phyloP scores from a whole-genome alignment of 2,797 vertebrate species.

The Meda fulgida region DNA sequence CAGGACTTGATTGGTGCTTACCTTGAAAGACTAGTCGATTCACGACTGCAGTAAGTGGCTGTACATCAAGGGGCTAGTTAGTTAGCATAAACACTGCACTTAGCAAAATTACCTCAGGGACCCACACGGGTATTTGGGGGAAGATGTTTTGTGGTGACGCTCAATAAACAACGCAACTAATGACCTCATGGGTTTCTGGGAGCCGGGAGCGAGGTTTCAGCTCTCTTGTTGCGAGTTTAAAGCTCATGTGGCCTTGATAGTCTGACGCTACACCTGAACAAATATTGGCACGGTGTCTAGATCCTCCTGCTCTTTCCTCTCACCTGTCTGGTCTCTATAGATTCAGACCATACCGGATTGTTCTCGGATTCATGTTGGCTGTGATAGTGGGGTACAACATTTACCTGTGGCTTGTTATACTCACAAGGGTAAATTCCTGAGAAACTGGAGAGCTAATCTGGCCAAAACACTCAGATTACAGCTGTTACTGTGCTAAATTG shows the following conservation, averaged over 20 bases:
- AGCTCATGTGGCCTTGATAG: constrained; percentile 25
- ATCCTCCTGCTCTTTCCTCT: constrained; percentile 6
- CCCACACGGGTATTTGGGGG: constrained; percentile 66
- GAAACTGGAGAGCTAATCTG: constrained; percentile 1
- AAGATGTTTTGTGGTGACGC: constrained; percentile 72
- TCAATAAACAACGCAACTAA: constrained; percentile 65
- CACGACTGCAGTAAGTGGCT: constrained; percentile 61
- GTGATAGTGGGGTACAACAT: background rate
- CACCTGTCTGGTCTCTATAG: constrained; percentile 13
- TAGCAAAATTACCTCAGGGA: constrained; percentile 74
- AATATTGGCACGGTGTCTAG: constrained; percentile 38
- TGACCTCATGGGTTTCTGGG: constrained; percentile 60
- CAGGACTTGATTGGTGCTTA: constrained; percentile 54
- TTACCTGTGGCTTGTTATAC: constrained; percentile 31
- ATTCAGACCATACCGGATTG: background rate
- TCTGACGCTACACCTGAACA: constrained; percentile 32
- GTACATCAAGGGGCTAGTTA: constrained; percentile 74
- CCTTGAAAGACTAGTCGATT: constrained; percentile 50
- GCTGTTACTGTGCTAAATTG: constrained; percentile 1
- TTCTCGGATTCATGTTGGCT: constrained; percentile 23
- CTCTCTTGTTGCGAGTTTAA: constrained; percentile 13
- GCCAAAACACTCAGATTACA: constrained; percentile 15
- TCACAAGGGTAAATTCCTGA: constrained; percentile 33
- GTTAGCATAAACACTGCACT: constrained; percentile 77
- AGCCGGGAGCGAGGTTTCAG: constrained; percentile 28